Evolutionary conservation across 2,888 invertebrate species (phyloP), one percentile per base, ranked within the genome.

Genomic region (Xylocampa areola): DNA sequence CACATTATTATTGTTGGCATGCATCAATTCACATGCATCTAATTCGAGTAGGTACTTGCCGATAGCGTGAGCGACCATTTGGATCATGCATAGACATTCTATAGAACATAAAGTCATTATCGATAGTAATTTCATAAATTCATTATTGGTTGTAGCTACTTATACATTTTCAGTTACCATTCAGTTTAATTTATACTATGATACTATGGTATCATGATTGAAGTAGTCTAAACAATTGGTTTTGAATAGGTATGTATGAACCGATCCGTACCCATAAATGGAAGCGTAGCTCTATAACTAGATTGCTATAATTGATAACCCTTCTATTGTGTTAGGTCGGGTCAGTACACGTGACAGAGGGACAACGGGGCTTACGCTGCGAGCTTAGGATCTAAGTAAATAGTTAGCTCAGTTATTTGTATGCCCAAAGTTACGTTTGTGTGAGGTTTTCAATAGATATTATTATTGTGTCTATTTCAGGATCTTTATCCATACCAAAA

Each of bases 1-100:
- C 14, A 16, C 59, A 41, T 23, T 53, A 40, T 48, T 62, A 55
- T 33, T 57, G 21, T 66, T 66, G 52, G 60, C 59, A 35, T 65
- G 59, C 40, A 53, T 27, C 10, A 32, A 48, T 49, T 11, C 16
- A 25, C 45, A 17, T 29, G 14, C 36, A 44, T 33, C 32, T 10
- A 13, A 41, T 13, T 37, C 36, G 17, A 48, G 40, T n/a, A n/a
- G n/a, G n/a, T 30, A 39, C 41, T 41, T 10, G 4, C 13, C 21
- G 16, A 43, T 27, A 45, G 45, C 33, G 13, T 10, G 13, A n/a
- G 2, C 44, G 44, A 45, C 10, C 52, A 52, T 49, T 51, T 52
- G 44, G 59, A 59, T 59, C 44, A 49, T 52, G 35, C 25, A 13
- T 14, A 40, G 27, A 17, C 32, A 45, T 49, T 44, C 50, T 33